A percentile compares a stretch with the other conserved stretches of the same genome.
These are phyloP conservation scores for Hydractinia echinata DNA, from an alignment of 30 jellyfish, hydroid and myxozoan genomes.

Conservation along the genomic window DNA sequence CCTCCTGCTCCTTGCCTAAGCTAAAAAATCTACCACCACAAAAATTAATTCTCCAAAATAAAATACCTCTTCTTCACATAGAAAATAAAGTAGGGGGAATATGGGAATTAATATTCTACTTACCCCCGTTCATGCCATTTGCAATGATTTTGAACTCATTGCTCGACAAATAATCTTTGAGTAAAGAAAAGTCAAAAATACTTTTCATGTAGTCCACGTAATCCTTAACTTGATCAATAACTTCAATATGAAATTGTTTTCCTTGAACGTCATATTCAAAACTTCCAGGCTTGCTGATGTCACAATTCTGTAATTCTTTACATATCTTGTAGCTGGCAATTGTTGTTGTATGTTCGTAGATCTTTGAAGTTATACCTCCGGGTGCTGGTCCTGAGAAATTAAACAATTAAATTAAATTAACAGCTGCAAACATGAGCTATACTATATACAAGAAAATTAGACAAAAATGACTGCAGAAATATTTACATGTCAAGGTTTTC, in stretches of 20 bases:
- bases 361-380: constrained; percentile 54
- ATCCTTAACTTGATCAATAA: constrained; percentile 68
- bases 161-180: constrained; percentile 36
- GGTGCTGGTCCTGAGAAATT: constrained; percentile 83
- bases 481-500: no score
- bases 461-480: no score
- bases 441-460: no score
- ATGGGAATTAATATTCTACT: not conserved
- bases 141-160: constrained; percentile 40
- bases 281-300: constrained; percentile 33
- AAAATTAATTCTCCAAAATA: no score
- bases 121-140: constrained; percentile 92
- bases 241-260: constrained; percentile 47
- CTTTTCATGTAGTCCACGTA: constrained; percentile 69
- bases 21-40: no score
- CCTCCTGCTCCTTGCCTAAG: no score
- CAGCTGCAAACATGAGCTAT: not conserved
- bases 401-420: not conserved
- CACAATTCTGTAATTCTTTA: constrained; percentile 24
- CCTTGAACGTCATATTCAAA: constrained; percentile 42
- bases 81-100: no score
- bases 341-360: constrained; percentile 36
- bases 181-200: constrained; percentile 57
- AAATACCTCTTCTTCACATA: no score
- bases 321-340: constrained; percentile 48